Evolutionary conservation across 2,888 invertebrate species (phyloP), one percentile per base, ranked within the genome.

Genomic region (Lycaena phlaeas): DNA sequence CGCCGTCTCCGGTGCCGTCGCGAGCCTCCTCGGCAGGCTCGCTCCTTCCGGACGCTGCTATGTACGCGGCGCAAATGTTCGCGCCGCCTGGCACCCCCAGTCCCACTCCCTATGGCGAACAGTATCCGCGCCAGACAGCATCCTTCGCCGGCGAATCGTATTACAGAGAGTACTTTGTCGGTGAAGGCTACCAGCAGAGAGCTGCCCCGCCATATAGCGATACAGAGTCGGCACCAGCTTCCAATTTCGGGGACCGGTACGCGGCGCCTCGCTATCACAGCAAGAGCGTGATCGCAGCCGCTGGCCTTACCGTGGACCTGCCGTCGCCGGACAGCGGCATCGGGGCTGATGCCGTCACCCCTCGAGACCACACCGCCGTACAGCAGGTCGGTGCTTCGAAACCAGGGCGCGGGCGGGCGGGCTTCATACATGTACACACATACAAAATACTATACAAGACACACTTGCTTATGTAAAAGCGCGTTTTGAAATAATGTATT

Each of bases 261-360:
- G 88, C 88, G 31, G 86, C 89, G 26, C 89, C 89, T 59, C 87
- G 89, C 51, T 92, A 92, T 75, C 91, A 91, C 63, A 88, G 89
- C 65, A 87, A 91, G 82, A 87, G 90, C 63, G 87, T 90, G 65
- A 87, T 93, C 64, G 89, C 90, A 38, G 90, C 90, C 44, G 91
- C 91, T 50, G 94, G 94, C 29, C 89, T 96, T 55, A 95, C 95
- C 38, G 96, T 96, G 65, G 97, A 97, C 84, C 89, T 97, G 67
- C 96, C 97, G 17, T 96, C 96, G 57, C 96, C 96, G 17, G 97
- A 97, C 86, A 95, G 95, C 67, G 97, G 97, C 51, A 97, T 97
- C 66, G 97, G 97, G 50, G 94, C 95, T 27, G 95, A 96, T 67
- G 94, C 95, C 56, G 94, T 95, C 70, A 96, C 96, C 46, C 95